phyloP scores from a whole-genome alignment of 2,113 vertebrate genomes.

The Albula glossodonta region DNA sequence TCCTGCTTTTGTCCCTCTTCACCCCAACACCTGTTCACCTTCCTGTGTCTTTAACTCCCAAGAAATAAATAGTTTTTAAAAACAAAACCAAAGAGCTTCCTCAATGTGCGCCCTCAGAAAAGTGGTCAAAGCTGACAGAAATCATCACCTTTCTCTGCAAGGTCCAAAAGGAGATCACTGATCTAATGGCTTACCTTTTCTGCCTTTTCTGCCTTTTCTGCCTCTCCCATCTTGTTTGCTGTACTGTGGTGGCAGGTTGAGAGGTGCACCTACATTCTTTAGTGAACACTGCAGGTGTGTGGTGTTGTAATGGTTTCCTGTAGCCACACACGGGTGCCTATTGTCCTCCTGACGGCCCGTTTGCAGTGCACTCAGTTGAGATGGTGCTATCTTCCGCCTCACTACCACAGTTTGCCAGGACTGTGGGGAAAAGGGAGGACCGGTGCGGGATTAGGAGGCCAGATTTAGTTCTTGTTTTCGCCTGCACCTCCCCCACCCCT shows the following conservation, averaged over 20 bases:
- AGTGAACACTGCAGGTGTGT: conserved; percentile 44
- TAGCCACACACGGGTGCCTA: conserved; percentile 29
- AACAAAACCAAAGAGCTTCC: not conserved
- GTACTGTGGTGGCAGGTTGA: conserved; percentile 44
- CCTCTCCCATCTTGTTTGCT: conserved; percentile 77
- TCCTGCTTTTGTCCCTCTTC: not conserved
- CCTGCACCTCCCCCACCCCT: conserved; percentile 71
- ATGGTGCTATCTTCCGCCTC: conserved; percentile 26
- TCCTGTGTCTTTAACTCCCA: not conserved
- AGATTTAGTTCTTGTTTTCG: conserved; percentile 79
- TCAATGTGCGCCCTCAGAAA: not conserved
- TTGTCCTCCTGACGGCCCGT: conserved; percentile 9
- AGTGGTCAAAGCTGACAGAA: not conserved
- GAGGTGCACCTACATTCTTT: conserved; percentile 66
- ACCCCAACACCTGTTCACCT: not conserved
- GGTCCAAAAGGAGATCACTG: not conserved
- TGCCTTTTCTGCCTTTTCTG: conserved; percentile 84
- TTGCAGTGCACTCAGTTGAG: not conserved
- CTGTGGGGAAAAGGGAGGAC: conserved; percentile 54
- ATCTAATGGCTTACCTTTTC: conserved; percentile 72
- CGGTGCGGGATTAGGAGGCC: conserved; percentile 74
- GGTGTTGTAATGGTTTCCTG: conserved; percentile 32
- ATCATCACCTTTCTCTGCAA: not conserved
- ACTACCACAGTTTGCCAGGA: conserved; percentile 23
- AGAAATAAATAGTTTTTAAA: not conserved